Evolutionary conservation across 1,140 invertebrate species (phyloP), one percentile per base, ranked within the genome.

Genomic region (Bombus consobrinus): DNA sequence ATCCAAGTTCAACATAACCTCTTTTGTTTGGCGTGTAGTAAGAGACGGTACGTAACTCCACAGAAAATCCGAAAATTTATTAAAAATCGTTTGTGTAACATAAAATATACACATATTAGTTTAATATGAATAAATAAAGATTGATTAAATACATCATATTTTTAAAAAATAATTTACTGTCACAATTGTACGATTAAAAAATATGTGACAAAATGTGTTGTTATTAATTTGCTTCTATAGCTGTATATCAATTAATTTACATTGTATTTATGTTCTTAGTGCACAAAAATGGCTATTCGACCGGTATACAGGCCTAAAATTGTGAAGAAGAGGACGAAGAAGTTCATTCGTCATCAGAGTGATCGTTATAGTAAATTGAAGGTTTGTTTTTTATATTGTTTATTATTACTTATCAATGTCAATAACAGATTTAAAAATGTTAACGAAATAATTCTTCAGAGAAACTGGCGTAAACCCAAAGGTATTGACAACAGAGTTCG

Each of bases 401-500:
- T 25, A 9, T 57, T 8, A 8, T 9, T 32, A 37, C n/a, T 82
- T 43, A 4, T 74, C 25, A 13, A 3, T 39, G 34, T 15, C 39
- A 66, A 41, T 68, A 22, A 28, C 15, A n/a, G 15, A 43, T 8
- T 34, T 53, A 13, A 1, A 25, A 25, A 4, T 62, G 18, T 22
- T 39, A 53, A 8, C 37, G 3, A 59, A 57, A 37, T 15, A 10
- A 93, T 93, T 92, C 92, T 96, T 68, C 92, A 97, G 97, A 95
- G 96, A 85, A 98, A 97, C 96, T 99, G 98, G 98, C 96, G 98
- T 91, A 99, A 98, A 96, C 98, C 98, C 0, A 98, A 98, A 94
- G 98, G 99, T 99, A 99, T 99, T 96, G 99, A 99, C 96, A 99
- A 99, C 97, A 97, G 99, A 96, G 99, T 99, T 18, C 97, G 99